Conservation (phyloP, 1,140 invertebrate genomes). For the Stegodyphus dumicola region DNA sequence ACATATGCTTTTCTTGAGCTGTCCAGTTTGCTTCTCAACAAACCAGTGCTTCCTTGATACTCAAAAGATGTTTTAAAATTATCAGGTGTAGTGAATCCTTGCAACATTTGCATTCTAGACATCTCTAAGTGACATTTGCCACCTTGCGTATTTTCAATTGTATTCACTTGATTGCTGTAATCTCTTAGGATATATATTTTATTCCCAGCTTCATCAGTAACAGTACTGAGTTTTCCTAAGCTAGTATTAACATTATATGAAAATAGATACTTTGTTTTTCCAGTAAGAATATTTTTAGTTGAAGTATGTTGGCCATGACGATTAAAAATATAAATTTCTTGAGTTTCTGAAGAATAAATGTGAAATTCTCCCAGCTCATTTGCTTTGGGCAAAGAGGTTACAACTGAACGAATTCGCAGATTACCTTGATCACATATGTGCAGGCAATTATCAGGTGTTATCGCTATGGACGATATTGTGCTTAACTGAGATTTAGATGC, state of each 20-base stretch:
- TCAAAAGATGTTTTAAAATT: slow-evolving; percentile 71
- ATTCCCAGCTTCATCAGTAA: slow-evolving; percentile 92
- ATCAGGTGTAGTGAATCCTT: slow-evolving; percentile 63
- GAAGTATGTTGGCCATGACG: slow-evolving; percentile 91
- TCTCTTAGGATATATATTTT: slow-evolving; percentile 92
- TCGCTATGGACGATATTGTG: slow-evolving; percentile 90
- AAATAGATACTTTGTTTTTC: slow-evolving; percentile 92
- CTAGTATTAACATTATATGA: slow-evolving; percentile 96
- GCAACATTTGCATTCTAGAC: slow-evolving; percentile 62
- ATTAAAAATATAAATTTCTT: slow-evolving; percentile 93
- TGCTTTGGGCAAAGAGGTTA: slow-evolving; percentile 88
- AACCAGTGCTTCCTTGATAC: slow-evolving; percentile 83
- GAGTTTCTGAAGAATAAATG: slow-evolving; percentile 87
- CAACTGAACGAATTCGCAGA: slow-evolving; percentile 86
- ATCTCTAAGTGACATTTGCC: slow-evolving; percentile 91
- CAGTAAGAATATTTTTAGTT: slow-evolving; percentile 91
- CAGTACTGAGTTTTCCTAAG: slow-evolving; percentile 91
- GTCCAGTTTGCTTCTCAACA: slow-evolving; percentile 80
- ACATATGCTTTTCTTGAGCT: slow-evolving; percentile 74
- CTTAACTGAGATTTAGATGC: slow-evolving; percentile 91
- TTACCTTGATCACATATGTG: slow-evolving; percentile 94
- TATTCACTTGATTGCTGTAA: slow-evolving; percentile 79
- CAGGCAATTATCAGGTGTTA: slow-evolving; percentile 92
- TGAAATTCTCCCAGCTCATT: slow-evolving; percentile 88
- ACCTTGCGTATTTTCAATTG: slow-evolving; percentile 89